These are phyloP conservation scores for Euplagia quadripunctaria DNA, from an alignment of 2,888 invertebrate genomes.

Conservation along the genomic window DNA sequence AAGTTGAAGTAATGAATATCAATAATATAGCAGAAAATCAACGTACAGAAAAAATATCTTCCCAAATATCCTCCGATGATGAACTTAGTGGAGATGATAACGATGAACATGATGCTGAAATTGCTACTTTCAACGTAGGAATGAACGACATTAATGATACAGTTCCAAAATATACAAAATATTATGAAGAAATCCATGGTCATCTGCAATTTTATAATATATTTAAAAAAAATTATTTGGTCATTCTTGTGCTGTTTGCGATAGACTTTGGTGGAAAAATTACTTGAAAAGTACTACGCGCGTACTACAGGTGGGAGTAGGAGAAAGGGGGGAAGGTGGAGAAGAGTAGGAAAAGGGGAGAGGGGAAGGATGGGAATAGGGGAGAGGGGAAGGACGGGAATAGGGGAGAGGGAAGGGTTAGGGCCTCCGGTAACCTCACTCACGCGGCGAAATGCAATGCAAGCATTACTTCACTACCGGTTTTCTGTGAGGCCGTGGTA, in stretches of 20 bases:
- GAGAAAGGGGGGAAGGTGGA: conserved; percentile 44
- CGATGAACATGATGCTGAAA: conserved; percentile 15
- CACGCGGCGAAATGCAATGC: too few species aligned
- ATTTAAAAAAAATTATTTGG: conserved; percentile 46
- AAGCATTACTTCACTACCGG: too few species aligned
- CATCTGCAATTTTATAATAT: conserved; percentile 49
- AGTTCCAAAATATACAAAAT: conserved; percentile 52
- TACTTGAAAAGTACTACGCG: conserved; percentile 42
- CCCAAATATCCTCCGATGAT: conserved; percentile 19
- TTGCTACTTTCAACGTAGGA: conserved; percentile 14
- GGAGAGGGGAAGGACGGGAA: too few species aligned
- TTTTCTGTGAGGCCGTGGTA: too few species aligned
- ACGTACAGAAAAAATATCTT: too few species aligned
- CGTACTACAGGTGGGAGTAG: too few species aligned
- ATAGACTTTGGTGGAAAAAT: conserved; percentile 45
- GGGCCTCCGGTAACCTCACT: conserved; percentile 41
- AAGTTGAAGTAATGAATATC: conserved; percentile 18
- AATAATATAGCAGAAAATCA: conserved; percentile 17
- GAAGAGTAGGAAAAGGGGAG: too few species aligned
- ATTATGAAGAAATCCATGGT: conserved; percentile 45
- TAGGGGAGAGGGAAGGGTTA: too few species aligned
- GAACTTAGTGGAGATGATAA: conserved; percentile 7
- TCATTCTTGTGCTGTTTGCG: conserved; percentile 49
- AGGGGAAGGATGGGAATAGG: too few species aligned
- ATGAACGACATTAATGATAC: conserved; percentile 46